Base-by-base conservation (phyloP, 2,797 vertebrate species). In the Acestrorhynchus altus region DNA sequence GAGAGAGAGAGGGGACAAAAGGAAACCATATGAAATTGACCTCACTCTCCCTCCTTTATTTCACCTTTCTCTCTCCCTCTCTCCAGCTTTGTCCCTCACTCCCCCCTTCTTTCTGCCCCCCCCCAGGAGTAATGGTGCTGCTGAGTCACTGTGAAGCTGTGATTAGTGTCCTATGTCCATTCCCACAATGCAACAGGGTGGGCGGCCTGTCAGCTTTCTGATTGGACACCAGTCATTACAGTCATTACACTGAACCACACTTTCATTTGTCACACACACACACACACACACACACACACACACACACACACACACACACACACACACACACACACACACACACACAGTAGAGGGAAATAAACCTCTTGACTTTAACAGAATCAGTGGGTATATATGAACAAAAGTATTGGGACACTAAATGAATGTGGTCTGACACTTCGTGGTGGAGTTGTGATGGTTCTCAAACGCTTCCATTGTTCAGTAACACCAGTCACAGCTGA, bases 101-200 rank as follows among this genome's bases (percentile, higher is more conserved):
- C 52, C 24, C 4, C 52, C 16, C 56, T 8, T 31, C 26, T 31
- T 26, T 59, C 4, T 65, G 60, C 18, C 47, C 46, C 5, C 13
- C 13, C 18, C 11, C 26, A 59, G 10, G 24, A 59, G 15, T 28
- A 61, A 65, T 65, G 63, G 59, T 39, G 31, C 59, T 61, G 61
- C 35, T 64, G 61, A 64, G 61, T 65, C 63, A 65, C n/a, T 46
- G 40, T 46, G 20, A 22, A 40, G 40, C 63, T 24, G 31, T 46
- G 63, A 65, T 65, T 65, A 65, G 40, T 46, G 63, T 39, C 39
- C 40, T 44, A 13, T 20, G 40, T 5, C 10, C 46, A 3, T 46
- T 46, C 63, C 63, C 63, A 65, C 16, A 65, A 46, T 65, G 63
- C 63, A 65, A 13, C 26, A 20, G 63, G 63, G 63, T 24, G 63